A percentile compares a stretch with the other conserved stretches of the same genome.
Evolutionary conservation across 2,797 vertebrate species (phyloP).

Genomic region (Peromyscus melanophrys): DNA sequence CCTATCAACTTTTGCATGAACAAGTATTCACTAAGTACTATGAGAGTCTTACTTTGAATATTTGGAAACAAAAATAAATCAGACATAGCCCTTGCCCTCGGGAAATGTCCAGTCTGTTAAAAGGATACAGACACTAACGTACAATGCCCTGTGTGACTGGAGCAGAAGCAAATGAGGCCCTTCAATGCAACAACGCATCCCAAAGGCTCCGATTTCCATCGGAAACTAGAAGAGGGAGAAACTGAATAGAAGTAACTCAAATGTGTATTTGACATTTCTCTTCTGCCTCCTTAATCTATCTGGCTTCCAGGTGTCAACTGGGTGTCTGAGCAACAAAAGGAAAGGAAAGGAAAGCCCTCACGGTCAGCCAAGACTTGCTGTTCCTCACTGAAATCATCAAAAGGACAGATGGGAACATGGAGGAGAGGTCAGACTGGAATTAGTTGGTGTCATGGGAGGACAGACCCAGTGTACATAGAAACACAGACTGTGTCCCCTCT

Average conservation of each 20-base stretch:
- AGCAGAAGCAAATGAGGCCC: not conserved
- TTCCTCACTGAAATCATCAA: not conserved
- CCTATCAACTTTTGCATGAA: not conserved
- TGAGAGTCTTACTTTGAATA: not conserved
- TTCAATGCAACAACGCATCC: not conserved
- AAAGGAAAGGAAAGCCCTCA: not conserved
- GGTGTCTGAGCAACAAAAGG: not conserved
- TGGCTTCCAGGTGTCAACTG: not conserved
- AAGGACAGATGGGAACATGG: not conserved
- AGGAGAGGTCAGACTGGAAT: not conserved
- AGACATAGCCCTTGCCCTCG: not conserved
- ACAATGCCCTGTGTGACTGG: not conserved
- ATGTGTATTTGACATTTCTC: not conserved
- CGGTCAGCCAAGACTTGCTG: not conserved
- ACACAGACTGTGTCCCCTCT: not conserved
- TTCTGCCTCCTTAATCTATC: not conserved
- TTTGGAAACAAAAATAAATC: not conserved
- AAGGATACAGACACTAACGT: not conserved
- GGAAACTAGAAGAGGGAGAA: not conserved
- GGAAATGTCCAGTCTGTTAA: not conserved
- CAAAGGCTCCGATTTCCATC: not conserved
- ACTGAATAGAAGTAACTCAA: not conserved
- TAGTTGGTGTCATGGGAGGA: not conserved
- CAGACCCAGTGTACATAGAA: not conserved
- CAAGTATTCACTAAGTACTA: not conserved